Evolutionary conservation across 2,888 invertebrate genomes (phyloP), one percentile per base, ranked within the genome.

Genomic region (Nephrotoma guestfalica): DNA sequence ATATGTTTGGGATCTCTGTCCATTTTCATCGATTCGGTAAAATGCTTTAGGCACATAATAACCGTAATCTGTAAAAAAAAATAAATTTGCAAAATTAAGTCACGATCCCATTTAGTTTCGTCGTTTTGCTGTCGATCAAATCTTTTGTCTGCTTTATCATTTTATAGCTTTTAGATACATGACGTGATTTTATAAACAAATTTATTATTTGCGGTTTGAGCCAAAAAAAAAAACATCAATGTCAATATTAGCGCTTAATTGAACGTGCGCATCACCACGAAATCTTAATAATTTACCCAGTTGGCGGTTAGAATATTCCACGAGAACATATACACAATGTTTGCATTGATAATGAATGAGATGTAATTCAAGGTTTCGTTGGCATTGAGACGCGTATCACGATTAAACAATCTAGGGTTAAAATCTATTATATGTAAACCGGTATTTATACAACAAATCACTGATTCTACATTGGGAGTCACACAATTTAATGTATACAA

Each of bases 31-130:
- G 57, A 87, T 86, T 41, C 41, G 71, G 47, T 86, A 87, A 45
- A 86, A 86, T 6, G 86, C 86, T 86, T 86, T 87, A 47, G 87
- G 86, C 7, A 86, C 86, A 86, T 86, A 86, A 51, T 86, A 86
- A 18, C 86, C 86, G 30, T 42, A 86, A 43, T 86, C 86, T 83
- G 71, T 3, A 45, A 18, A 85, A 42, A 15, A 85, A 85, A 45
- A 45, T 43, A 18, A 43, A 6, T 41, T 83, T 13, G n/a, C 18
- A 15, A 71, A 71, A 43, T 51, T 51, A 51, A 30, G 30, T 30
- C 30, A 30, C 30, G 30, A 30, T 30, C 3, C 30, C 30, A 0
- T 9, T 71, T 13, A 30, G 71, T 71, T 30, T 71, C 71, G 71
- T 71, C 71, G 71, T 30, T 71, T 30, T 30, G 6, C 71, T 71